A percentile compares a stretch with the other conserved stretches of the same genome.
These are phyloP conservation scores for Pavo muticus DNA, from an alignment of 2,113 vertebrate species.

Conservation along the genomic window DNA sequence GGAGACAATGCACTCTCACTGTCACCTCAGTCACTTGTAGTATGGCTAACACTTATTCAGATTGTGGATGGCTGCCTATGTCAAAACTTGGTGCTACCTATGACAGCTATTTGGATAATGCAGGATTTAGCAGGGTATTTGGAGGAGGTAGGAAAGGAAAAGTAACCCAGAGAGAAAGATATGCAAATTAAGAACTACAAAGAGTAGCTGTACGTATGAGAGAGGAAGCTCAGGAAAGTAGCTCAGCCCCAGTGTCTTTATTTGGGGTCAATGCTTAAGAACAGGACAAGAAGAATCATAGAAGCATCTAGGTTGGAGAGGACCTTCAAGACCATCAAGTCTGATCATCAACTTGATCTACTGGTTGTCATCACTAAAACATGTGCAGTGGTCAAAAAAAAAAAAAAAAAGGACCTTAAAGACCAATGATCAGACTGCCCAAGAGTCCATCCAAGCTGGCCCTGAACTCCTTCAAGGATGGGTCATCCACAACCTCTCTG, in stretches of 20 bases:
- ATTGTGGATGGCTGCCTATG: background rate
- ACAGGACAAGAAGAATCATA: background rate
- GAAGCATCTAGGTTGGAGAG: too few relatives aligned
- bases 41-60: background rate
- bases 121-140: background rate
- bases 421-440: too few relatives aligned
- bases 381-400: too few relatives aligned
- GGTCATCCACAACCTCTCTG: too few relatives aligned
- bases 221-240: background rate
- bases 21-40: background rate
- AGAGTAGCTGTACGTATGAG: fast-evolving
- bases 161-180: background rate
- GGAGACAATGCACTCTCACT: background rate
- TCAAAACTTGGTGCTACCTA: background rate
- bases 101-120: background rate
- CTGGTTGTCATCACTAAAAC: too few relatives aligned
- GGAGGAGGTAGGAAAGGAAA: background rate
- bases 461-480: too few relatives aligned
- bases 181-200: background rate
- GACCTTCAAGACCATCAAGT: too few relatives aligned
- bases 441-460: too few relatives aligned
- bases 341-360: too few relatives aligned
- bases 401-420: too few relatives aligned
- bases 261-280: background rate
- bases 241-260: background rate